phyloP scores from a whole-genome alignment of 2,797 vertebrate species.

The Sebastes oblongus region DNA sequence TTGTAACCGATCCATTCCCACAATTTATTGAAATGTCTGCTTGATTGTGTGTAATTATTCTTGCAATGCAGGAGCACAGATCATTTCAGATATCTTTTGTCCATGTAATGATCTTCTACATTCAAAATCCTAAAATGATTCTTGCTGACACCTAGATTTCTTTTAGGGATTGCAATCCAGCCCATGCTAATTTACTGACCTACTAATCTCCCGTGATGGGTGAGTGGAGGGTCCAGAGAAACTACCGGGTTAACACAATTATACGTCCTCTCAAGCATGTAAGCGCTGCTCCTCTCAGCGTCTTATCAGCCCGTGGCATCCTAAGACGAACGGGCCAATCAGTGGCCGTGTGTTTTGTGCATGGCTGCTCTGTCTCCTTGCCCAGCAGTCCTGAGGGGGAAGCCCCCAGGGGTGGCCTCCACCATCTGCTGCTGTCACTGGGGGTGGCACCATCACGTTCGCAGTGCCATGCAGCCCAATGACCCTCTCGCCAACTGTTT shows the following conservation, averaged over 20 bases:
- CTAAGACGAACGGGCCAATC: slow-evolving; percentile 49
- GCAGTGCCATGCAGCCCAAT: slow-evolving; percentile 27
- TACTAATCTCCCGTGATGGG: slow-evolving; percentile 3
- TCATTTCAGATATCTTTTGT: neutral
- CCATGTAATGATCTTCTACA: neutral
- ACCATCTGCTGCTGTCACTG: slow-evolving; percentile 75
- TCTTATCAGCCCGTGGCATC: slow-evolving; percentile 55
- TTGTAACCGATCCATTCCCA: neutral
- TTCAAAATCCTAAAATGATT: neutral
- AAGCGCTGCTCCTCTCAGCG: slow-evolving; percentile 32
- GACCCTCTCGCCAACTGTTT: neutral
- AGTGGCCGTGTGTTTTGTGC: slow-evolving; percentile 60
- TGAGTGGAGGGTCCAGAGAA: slow-evolving; percentile 15
- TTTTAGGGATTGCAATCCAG: neutral
- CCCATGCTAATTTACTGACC: slow-evolving; percentile 2
- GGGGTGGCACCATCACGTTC: slow-evolving; percentile 42
- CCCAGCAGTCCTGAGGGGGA: slow-evolving; percentile 41
- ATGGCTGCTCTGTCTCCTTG: slow-evolving; percentile 59
- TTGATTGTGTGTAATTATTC: neutral
- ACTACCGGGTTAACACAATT: slow-evolving; percentile 46
- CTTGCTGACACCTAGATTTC: neutral
- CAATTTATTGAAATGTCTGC: neutral
- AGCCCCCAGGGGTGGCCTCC: slow-evolving; percentile 35
- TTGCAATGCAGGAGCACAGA: neutral
- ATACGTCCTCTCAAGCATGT: slow-evolving; percentile 56